Percentiles rank a stretch among this genome's conserved stretches.
phyloP scores from a whole-genome alignment of 2,113 vertebrate genomes.

The Spilogale gracilis region DNA sequence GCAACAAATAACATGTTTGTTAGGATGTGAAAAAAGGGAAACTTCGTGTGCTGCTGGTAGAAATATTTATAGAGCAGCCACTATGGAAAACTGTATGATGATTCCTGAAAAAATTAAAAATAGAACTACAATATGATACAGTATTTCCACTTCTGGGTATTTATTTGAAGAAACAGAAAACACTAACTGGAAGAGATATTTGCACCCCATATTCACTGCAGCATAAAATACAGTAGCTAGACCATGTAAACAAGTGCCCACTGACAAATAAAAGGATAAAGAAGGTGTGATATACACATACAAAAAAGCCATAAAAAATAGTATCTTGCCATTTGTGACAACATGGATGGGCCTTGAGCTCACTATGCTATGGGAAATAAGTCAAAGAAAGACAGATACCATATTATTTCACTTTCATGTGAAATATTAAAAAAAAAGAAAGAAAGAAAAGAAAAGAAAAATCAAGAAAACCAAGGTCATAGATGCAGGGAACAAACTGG shows the following conservation, averaged over 20 bases:
- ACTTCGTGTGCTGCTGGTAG: background rate
- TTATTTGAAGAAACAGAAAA: background rate
- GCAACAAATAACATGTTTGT: background rate
- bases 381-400: background rate
- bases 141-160: background rate
- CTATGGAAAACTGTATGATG: background rate
- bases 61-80: background rate
- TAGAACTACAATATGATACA: background rate
- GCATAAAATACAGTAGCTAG: background rate
- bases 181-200: background rate
- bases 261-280: background rate
- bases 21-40: background rate
- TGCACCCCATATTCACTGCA: background rate
- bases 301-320: background rate
- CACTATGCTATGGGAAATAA: background rate
- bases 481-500: background rate
- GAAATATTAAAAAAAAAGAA: background rate
- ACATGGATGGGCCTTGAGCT: background rate
- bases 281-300: background rate
- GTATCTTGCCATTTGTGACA: background rate
- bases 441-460: background rate
- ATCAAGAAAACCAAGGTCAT: background rate
- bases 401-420: background rate
- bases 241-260: background rate
- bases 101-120: background rate